phyloP scores from a whole-genome alignment of 2,888 invertebrate genomes.

The Kryphioiulus occultus region DNA sequence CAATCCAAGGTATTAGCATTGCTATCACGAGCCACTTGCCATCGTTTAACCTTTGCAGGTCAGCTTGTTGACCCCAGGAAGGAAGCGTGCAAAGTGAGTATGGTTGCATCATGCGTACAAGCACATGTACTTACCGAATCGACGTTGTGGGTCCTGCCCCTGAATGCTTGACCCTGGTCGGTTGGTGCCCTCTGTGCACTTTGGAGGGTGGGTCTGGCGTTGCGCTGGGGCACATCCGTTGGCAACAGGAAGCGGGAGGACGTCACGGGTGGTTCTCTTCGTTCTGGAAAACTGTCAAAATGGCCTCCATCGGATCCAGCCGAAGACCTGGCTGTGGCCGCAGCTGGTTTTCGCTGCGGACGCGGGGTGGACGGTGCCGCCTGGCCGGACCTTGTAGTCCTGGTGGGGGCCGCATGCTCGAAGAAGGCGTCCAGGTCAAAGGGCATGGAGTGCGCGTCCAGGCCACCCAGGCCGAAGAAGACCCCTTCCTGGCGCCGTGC shows the following conservation, averaged over 20 bases:
- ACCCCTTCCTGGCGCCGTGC: constrained; percentile 50
- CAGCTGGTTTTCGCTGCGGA: background rate
- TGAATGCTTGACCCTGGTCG: background rate
- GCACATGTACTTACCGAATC: constrained; percentile 3
- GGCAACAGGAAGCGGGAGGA: constrained; percentile 9
- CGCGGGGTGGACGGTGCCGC: background rate
- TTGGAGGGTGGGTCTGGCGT: background rate
- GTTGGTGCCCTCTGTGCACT: background rate
- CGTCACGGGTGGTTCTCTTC: background rate
- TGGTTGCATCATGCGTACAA: background rate
- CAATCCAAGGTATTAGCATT: too few relatives aligned
- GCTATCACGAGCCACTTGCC: too few relatives aligned
- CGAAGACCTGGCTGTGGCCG: constrained; percentile 7
- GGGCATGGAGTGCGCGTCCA: constrained; percentile 47
- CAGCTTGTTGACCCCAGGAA: background rate
- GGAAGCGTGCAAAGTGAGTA: background rate
- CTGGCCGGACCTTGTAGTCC: constrained; percentile 29
- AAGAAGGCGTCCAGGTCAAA: constrained; percentile 51
- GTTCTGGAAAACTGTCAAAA: constrained; percentile 41
- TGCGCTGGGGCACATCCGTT: constrained; percentile 29
- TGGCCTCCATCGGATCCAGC: constrained; percentile 22
- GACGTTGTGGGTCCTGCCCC: constrained; percentile 16
- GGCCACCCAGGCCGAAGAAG: constrained; percentile 48
- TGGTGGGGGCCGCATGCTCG: constrained; percentile 50
- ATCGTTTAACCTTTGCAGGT: too few relatives aligned